Evolutionary conservation across 2,113 vertebrate genomes (phyloP), one percentile per base, ranked within the genome.

Genomic region (Pituophis catenifer): DNA sequence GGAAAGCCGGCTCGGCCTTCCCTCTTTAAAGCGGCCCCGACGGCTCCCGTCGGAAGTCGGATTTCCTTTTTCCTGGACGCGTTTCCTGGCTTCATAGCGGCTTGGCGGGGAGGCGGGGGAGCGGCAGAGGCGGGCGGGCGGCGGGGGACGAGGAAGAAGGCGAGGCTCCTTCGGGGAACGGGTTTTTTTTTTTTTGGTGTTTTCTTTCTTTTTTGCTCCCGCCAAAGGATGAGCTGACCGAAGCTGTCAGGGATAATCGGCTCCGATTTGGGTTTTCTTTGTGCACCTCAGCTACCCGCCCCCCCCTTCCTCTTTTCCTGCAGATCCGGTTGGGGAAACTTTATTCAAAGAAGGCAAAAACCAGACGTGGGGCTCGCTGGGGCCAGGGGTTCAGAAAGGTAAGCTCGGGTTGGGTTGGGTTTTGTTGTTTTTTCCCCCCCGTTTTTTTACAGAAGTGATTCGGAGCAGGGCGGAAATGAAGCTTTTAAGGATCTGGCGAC

Each of bases 51-150:
- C 98, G 97, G 98, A 99, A 98, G 99, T 98, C 99, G 99, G 99
- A 99, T 99, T 99, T 99, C 99, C 99, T 99, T 98, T 99, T 99
- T 99, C 99, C 99, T 99, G 99, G 98, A 99, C 99, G 99, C 99
- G 98, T 99, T 99, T 99, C 99, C 99, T 99, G 99, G 98, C 98
- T 98, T 97, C 97, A 91, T 95, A 86, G 94, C 96, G 17, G 89
- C 93, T 92, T 94, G 85, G 85, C 93, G 91, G 88, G 93, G 95
- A 92, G 91, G 95, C 62, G 97, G 96, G 95, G 52, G 70, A 13
- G 95, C 50, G 88, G 86, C 57, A 26, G 93, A 57, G 58, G 81
- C 17, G 57, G 70, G 57, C 1, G 24, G 88, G 92, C 92, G 81
- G 54, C 92, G 62, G 24, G 15, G n/a, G 88, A 55, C 48, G 19